phyloP scores from a whole-genome alignment of 2,888 invertebrate species.

The Amiota minor region DNA sequence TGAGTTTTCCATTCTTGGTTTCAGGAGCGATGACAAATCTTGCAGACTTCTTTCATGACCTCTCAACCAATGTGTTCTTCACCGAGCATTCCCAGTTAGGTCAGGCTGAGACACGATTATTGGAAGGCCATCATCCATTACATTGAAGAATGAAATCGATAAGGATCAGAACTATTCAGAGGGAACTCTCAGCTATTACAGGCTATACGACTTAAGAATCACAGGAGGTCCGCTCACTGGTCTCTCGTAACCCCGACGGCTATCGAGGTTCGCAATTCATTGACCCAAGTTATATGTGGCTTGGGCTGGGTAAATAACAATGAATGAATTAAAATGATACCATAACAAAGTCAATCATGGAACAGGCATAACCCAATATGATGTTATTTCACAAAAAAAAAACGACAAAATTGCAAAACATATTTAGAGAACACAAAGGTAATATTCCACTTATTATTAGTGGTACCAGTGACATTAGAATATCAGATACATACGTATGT shows the following conservation, averaged over 20 bases:
- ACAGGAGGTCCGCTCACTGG: conserved; percentile 76
- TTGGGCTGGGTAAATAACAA: conserved; percentile 76
- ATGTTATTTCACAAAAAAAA: not conserved
- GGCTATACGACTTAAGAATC: conserved; percentile 73
- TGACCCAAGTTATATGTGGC: conserved; percentile 80
- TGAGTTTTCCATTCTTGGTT: conserved; percentile 39
- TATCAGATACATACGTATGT: no score
- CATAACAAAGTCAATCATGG: not conserved
- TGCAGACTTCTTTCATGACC: conserved; percentile 69
- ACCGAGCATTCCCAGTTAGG: conserved; percentile 64
- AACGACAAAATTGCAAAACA: no score
- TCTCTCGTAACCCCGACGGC: conserved; percentile 75
- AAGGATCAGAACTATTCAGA: conserved; percentile 45
- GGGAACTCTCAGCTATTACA: conserved; percentile 71
- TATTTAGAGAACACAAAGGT: no score
- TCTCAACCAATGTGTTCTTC: conserved; percentile 67
- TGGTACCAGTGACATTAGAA: no score
- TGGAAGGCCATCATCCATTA: conserved; percentile 68
- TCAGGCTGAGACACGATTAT: conserved; percentile 59
- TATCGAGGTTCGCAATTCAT: conserved; percentile 79
- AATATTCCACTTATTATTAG: no score
- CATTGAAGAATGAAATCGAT: conserved; percentile 50
- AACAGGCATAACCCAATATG: not conserved
- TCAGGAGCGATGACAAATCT: conserved; percentile 71
- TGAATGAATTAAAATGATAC: conserved; percentile 24